Base-by-base conservation (phyloP, 2,888 invertebrate species). In the Philhelius pedissequus region DNA sequence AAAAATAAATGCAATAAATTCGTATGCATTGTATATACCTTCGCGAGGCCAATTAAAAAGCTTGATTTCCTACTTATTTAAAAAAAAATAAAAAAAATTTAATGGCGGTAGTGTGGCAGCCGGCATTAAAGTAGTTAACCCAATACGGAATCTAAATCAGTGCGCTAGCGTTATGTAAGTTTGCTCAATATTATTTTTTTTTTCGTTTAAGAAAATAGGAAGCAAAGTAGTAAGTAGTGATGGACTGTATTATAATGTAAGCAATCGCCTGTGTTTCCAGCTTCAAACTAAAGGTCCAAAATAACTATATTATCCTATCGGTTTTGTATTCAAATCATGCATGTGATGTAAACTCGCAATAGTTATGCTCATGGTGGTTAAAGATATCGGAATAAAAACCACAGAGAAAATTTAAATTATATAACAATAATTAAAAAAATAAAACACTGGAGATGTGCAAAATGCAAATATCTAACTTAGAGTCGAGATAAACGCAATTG, bases 161-260 rank as follows among this genome's bases (percentile, higher is more conserved):
- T 40, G n/a, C 4, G 27, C 15, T 48, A 22, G 4, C 5, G 64
- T 79, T 79, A 79, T 45, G 83, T 60, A 79, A 83, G 54, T 52
- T 43, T 13, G 35, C 40, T 64, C 62, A 45, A 78, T 62, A 83
- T 79, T 70, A 74, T 64, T 58, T 45, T 43, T 69, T 64, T 62
- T 64, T n/a, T n/a, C n/a, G n/a, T 64, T 20, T 30, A 20, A 79
- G 64, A 83, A 79, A 83, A 79, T 83, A 83, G 83, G 83, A 83
- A 83, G 66, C 45, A 62, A 58, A 74, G 78, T 79, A 25, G n/a
- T n/a, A n/a, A n/a, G n/a, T 56, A 43, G 22, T 50, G 62, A 74
- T 74, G 50, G 25, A 54, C n/a, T 52, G 45, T 56, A 38, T 58
- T 70, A 27, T 52, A 45, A n/a, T 43, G 25, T 69, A 32, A 75